phyloP scores from a whole-genome alignment of 37 sponge, comb jelly and placozoan species.

The Amphimedon queenslandica region DNA sequence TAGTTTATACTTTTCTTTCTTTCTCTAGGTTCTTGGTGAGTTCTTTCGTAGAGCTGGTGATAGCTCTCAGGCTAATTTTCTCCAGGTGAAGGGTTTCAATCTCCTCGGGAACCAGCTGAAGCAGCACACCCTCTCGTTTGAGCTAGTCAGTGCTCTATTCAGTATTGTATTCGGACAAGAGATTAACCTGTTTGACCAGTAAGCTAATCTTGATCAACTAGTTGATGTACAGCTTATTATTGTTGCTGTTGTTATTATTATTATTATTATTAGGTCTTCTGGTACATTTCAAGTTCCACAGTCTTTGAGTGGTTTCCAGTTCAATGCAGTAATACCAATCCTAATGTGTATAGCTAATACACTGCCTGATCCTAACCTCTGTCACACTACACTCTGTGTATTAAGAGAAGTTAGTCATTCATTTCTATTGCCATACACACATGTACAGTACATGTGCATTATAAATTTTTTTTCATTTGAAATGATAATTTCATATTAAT shows the following conservation, averaged over 20 bases:
- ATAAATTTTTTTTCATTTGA: too few relatives aligned
- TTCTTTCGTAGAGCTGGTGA: constrained; percentile 70
- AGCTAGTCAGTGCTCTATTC: constrained; percentile 63
- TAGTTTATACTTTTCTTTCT: not conserved
- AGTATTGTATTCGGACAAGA: constrained; percentile 52
- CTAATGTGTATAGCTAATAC: constrained; percentile 49
- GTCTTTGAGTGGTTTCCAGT: constrained; percentile 37
- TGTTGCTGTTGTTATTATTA: too few relatives aligned
- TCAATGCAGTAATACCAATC: constrained; percentile 58
- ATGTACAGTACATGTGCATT: not conserved
- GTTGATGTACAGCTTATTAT: not conserved
- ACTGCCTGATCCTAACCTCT: constrained; percentile 36
- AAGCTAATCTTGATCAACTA: constrained; percentile 4
- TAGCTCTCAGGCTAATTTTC: constrained; percentile 31
- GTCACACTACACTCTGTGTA: constrained; percentile 49
- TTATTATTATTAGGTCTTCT: not conserved
- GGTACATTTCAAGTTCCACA: constrained; percentile 19
- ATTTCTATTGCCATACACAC: too few relatives aligned
- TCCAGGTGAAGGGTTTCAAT: constrained; percentile 66
- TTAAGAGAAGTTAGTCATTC: constrained; percentile 45
- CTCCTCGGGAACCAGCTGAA: constrained; percentile 65
- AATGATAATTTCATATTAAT: not conserved
- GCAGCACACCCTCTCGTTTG: constrained; percentile 38
- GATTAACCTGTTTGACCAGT: constrained; percentile 50
- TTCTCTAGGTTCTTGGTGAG: constrained; percentile 57